Evolutionary conservation across 2,888 invertebrate species (phyloP).

Genomic region (Leptinotarsa haldemani): DNA sequence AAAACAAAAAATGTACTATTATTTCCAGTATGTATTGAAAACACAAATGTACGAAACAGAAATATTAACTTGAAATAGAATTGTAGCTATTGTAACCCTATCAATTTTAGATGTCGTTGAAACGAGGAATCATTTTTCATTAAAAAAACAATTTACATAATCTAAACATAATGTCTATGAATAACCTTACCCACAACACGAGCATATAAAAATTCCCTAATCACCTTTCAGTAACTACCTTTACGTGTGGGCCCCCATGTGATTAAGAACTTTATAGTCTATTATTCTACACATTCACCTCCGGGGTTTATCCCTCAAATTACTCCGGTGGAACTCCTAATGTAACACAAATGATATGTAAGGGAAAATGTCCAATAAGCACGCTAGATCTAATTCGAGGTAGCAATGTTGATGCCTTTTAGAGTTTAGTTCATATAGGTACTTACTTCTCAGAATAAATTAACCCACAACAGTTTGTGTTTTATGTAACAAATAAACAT

Average conservation of each 20-base stretch:
- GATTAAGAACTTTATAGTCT: constrained; percentile 48
- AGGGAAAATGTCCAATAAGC: constrained; percentile 47
- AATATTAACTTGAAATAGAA: neutral
- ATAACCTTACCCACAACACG: constrained; percentile 20
- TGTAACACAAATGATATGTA: constrained; percentile 51
- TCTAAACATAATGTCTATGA: constrained; percentile 20
- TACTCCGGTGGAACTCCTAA: constrained; percentile 50
- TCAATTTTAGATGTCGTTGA: neutral
- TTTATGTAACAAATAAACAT: too few species aligned
- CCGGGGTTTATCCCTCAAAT: constrained; percentile 50
- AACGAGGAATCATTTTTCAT: neutral
- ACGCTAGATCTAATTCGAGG: constrained; percentile 39
- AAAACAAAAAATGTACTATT: too few species aligned
- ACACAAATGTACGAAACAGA: neutral
- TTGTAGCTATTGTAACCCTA: neutral
- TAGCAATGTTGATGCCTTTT: neutral
- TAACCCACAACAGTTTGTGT: too few species aligned
- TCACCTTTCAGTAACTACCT: constrained; percentile 41
- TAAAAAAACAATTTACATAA: constrained; percentile 32
- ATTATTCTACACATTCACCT: constrained; percentile 48
- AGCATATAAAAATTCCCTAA: constrained; percentile 34
- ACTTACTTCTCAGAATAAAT: neutral
- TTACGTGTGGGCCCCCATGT: constrained; percentile 43
- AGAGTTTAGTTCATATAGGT: constrained; percentile 1
- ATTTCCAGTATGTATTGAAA: too few species aligned